Evolutionary conservation across 2,113 vertebrate species (phyloP), one percentile per base, ranked within the genome.

Genomic region (Gambusia holbrooki): DNA sequence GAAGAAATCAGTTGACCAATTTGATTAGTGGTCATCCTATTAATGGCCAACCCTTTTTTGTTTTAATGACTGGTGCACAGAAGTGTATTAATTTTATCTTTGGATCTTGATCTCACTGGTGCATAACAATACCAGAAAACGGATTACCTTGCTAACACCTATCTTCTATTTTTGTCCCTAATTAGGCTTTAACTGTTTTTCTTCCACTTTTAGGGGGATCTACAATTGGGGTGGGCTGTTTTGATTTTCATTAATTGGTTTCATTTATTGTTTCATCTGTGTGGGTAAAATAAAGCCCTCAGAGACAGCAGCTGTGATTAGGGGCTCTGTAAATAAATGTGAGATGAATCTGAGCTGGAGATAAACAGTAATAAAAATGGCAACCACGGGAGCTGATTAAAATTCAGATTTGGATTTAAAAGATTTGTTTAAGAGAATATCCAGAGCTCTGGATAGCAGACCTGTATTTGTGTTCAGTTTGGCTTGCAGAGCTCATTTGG

Each of bases 241-340:
- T 76, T 84, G 65, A 74, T 81, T 74, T 80, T 79, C 67, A 81
- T 83, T 77, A 85, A 85, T 80, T 37, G 1, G 19, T 69, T 78
- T 85, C 27, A 86, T 68, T 82, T 70, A 78, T 73, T 86, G 71
- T 80, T 79, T 79, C 62, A 40, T n/a, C 37, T 40, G 73, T 71
- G 75, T 73, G 73, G 77, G 75, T 3, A 58, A 82, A 48, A 45
- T 40, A 65, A 77, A 85, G 67, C 69, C 73, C 66, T 74, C 37
- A 5, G 82, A 85, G 73, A 73, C 76, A 35, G 25, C n/a, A 62
- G 35, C 84, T 84, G 66, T 71, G 80, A 86, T 81, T 77, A 72
- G 48, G 40, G 37, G 37, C 66, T 70, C 62, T 29, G 8, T 61
- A 77, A 77, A 81, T 71, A 81, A 85, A 80, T 80, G 40, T 33